These are phyloP conservation scores for Tetanocera ferruginea DNA, from an alignment of 2,888 invertebrate species.

Conservation along the genomic window DNA sequence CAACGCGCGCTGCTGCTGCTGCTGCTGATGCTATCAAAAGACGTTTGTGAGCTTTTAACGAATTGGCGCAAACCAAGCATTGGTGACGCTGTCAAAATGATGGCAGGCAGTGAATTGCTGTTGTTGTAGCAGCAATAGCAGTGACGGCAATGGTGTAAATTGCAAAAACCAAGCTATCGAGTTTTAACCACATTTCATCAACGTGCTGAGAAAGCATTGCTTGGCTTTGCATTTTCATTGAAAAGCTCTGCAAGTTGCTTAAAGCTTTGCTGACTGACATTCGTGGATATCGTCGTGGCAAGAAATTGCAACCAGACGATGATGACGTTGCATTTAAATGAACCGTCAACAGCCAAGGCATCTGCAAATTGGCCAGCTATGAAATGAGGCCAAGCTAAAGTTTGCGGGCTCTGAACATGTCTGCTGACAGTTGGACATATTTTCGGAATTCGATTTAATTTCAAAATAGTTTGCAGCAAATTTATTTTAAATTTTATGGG, in stretches of 20 bases:
- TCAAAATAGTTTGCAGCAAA: neutral
- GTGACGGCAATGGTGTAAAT: neutral
- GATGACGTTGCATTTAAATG: constrained; percentile 21
- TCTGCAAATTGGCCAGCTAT: neutral
- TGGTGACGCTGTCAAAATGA: neutral
- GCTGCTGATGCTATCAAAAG: too few relatives aligned
- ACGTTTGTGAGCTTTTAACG: too few relatives aligned
- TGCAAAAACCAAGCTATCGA: neutral
- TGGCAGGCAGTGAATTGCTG: neutral
- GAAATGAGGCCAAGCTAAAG: neutral
- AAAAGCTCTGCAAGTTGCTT: neutral
- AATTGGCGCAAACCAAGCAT: neutral
- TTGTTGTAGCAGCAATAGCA: neutral
- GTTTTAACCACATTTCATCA: constrained; percentile 8
- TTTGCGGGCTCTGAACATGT: neutral
- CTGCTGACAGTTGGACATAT: constrained; percentile 26
- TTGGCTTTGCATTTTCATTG: too few relatives aligned
- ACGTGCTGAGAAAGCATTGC: neutral
- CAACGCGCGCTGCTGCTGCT: too few relatives aligned
- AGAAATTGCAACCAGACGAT: constrained; percentile 11
- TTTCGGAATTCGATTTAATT: constrained; percentile 26
- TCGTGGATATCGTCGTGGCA: constrained; percentile 2
- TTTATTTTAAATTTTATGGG: too few relatives aligned
- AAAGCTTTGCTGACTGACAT: neutral
- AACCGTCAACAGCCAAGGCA: neutral